Base-by-base conservation (phyloP, 37 sponge, comb jelly and placozoan species). In the Tethya wilhelma region DNA sequence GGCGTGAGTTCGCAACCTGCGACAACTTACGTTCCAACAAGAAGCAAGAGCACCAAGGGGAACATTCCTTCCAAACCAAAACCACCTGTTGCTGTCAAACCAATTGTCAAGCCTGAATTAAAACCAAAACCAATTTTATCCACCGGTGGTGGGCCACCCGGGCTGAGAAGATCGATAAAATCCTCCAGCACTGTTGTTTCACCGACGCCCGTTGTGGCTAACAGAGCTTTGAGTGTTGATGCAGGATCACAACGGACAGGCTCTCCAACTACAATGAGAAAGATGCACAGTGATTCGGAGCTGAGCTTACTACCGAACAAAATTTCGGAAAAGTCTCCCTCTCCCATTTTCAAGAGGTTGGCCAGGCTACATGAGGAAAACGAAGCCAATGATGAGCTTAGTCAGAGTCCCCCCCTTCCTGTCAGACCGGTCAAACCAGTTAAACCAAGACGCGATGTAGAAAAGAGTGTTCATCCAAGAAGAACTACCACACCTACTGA, bases 71-170 rank as follows among this genome's bases (percentile, higher is more conserved):
- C 38, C n/a, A 66, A 44, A 53, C 79, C 79, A 0, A 79, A 67
- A 28, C 79, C 79, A 34, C 79, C 79, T 65, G 23, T 67, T 0
- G 34, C 69, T 1, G 69, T 40, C 19, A 79, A 79, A 49, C 79
- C 79, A 33, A n/a, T 23, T 19, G 8, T 42, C 26, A 64, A 67
- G 4, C 67, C 79, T 55, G 56, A 46, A 1, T n/a, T 73, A 36
- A 73, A 46, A 28, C 73, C 73, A 19, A 58, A 59, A 38, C 75
- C 75, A 39, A 5, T n/a, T 6, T n/a, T 12, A n/a, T 12, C 63
- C 7, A 60, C 63, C n/a, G n/a, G n/a, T n/a, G n/a, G n/a, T n/a
- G n/a, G n/a, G n/a, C n/a, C n/a, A n/a, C n/a, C n/a, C n/a, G n/a
- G n/a, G n/a, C n/a, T n/a, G n/a, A n/a, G n/a, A n/a, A n/a, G n/a